Evolutionary conservation across 2,113 vertebrate genomes (phyloP).

Genomic region (Tonatia bakeri): DNA sequence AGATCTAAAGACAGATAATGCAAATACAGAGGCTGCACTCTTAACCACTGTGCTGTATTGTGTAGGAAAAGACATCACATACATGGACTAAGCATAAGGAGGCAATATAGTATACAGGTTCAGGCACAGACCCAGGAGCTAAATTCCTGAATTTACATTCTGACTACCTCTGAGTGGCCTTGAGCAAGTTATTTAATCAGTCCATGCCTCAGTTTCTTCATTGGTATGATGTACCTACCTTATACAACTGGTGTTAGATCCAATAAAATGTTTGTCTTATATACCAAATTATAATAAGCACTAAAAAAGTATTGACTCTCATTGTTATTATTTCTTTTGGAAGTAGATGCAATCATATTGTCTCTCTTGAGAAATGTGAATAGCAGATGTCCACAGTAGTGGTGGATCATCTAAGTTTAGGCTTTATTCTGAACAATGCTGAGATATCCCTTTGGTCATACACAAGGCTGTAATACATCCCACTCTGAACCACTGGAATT

Average conservation of each 20-base stretch:
- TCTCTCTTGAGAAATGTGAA: not conserved
- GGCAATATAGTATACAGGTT: not conserved
- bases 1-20: not conserved
- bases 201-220: not conserved
- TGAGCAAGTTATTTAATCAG: not conserved
- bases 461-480: too few species aligned
- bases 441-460: not conserved
- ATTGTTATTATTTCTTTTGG: not conserved
- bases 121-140: not conserved
- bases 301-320: not conserved
- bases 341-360: not conserved
- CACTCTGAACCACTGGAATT: not conserved
- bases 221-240: not conserved
- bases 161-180: not conserved
- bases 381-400: not conserved
- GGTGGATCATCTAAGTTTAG: not conserved
- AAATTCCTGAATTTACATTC: not conserved
- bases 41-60: not conserved
- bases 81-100: not conserved
- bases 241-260: not conserved
- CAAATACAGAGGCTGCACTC: not conserved
- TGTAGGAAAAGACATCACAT: not conserved
- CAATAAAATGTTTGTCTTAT: not conserved
- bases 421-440: not conserved
- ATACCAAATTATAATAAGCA: not conserved